A percentile compares a stretch with the other conserved stretches of the same genome.
phyloP scores from a whole-genome alignment of 1,140 invertebrate species.

The Pseudachorutes palmiensis region DNA sequence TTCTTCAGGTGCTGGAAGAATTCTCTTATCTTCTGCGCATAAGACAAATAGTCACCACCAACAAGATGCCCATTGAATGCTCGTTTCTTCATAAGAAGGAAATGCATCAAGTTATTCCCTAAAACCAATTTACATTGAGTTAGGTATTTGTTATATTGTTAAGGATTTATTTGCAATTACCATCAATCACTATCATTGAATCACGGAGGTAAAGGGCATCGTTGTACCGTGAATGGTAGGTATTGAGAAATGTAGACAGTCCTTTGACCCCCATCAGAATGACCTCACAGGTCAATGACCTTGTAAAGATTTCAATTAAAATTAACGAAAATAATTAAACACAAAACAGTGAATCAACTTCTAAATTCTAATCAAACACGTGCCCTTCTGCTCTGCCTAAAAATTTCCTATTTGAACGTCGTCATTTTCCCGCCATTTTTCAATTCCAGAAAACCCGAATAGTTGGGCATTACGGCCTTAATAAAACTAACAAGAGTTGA shows the following conservation, averaged over 20 bases:
- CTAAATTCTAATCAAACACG: too few species aligned
- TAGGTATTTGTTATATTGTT: neutral
- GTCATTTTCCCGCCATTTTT: too few species aligned
- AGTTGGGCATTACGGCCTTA: too few species aligned
- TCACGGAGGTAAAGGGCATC: neutral
- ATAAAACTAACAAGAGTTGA: too few species aligned
- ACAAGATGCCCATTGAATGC: slow-evolving; percentile 39
- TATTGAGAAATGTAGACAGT: neutral
- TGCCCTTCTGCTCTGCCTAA: too few species aligned
- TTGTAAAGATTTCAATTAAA: too few species aligned
- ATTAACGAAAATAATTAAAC: too few species aligned
- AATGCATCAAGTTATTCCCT: slow-evolving; percentile 2
- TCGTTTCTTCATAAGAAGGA: neutral
- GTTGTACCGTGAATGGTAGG: neutral
- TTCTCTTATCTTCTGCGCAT: slow-evolving; percentile 40
- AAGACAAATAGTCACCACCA: slow-evolving; percentile 47
- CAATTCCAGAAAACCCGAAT: too few species aligned
- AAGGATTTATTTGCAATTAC: neutral
- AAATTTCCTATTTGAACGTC: too few species aligned
- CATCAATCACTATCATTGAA: neutral
- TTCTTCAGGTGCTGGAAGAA: slow-evolving; percentile 43
- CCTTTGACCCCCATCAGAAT: neutral
- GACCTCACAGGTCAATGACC: too few species aligned
- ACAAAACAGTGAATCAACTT: too few species aligned
- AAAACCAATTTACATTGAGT: neutral